A percentile compares a stretch with the other conserved stretches of the same genome.
phyloP scores from a whole-genome alignment of 2,888 invertebrate genomes.

The Polyommatus iphigenia region DNA sequence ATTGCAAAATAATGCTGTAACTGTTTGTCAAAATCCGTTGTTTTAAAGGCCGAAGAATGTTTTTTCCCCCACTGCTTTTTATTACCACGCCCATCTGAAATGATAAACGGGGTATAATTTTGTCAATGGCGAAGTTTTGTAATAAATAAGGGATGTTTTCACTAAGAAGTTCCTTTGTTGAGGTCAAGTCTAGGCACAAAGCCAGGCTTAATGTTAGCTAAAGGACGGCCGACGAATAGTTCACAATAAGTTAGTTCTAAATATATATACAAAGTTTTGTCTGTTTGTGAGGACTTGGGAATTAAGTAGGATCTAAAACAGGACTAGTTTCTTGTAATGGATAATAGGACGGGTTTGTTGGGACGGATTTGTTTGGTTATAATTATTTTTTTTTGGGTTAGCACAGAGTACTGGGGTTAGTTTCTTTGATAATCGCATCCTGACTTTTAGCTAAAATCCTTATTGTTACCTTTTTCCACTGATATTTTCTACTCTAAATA shows the following conservation, averaged over 20 bases:
- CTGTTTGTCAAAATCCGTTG: too few species aligned
- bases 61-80: not conserved
- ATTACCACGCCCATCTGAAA: slow-evolving; percentile 1
- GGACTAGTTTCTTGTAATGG: not conserved
- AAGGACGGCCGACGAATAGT: slow-evolving; percentile 35
- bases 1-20: not conserved
- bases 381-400: not conserved
- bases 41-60: not conserved
- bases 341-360: not conserved
- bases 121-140: slow-evolving; percentile 31
- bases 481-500: too few species aligned
- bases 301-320: slow-evolving; percentile 3
- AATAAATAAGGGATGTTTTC: slow-evolving; percentile 33
- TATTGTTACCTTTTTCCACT: too few species aligned
- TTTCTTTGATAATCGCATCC: too few species aligned
- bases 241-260: slow-evolving; percentile 30
- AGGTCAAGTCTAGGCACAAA: slow-evolving; percentile 47
- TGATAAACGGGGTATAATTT: not conserved
- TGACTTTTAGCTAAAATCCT: too few species aligned
- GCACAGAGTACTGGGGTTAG: too few species aligned
- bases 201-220: slow-evolving; percentile 42
- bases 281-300: slow-evolving; percentile 6
- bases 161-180: slow-evolving; percentile 42
- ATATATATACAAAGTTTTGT: slow-evolving; percentile 19
- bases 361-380: not conserved